Evolutionary conservation across 2,888 invertebrate genomes (phyloP).

Genomic region (Alviniconcha strummeri): DNA sequence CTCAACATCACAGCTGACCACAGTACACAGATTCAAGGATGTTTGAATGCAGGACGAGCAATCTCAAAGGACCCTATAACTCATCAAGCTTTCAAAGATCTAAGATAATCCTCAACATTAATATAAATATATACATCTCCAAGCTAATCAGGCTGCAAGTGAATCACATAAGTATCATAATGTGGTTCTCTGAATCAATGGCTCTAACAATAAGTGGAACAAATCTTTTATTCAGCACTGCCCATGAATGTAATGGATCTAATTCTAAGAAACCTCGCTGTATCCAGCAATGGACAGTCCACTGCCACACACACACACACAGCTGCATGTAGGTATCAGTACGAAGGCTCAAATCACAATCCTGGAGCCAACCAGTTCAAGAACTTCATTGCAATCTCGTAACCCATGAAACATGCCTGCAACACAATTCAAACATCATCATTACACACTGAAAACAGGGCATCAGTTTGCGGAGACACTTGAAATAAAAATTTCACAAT

Average conservation of each 20-base stretch:
- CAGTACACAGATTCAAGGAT: too few species aligned
- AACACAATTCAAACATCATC: slow-evolving; percentile 40
- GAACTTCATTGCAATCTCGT: slow-evolving; percentile 88
- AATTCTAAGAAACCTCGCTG: neutral
- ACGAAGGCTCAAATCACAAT: slow-evolving; percentile 29
- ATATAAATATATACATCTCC: neutral
- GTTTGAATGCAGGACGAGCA: too few species aligned
- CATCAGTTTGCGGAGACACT: too few species aligned
- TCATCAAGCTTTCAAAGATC: too few species aligned
- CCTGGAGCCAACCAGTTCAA: slow-evolving; percentile 75
- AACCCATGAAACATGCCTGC: slow-evolving; percentile 95
- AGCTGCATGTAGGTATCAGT: neutral
- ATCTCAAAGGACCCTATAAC: too few species aligned
- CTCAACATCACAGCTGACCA: too few species aligned
- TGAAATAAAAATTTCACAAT: too few species aligned
- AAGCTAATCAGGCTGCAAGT: neutral
- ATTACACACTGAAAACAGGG: too few species aligned
- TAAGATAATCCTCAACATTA: neutral
- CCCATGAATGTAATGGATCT: neutral
- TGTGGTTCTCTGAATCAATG: neutral
- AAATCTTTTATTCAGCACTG: neutral
- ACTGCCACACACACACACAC: slow-evolving; percentile 10
- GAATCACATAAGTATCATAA: neutral
- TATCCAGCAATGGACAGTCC: neutral
- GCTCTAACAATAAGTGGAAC: neutral